A percentile compares a stretch with the other conserved stretches of the same genome.
Conservation (phyloP, 2,797 vertebrate species). For the Gadopsis bispinosus region DNA sequence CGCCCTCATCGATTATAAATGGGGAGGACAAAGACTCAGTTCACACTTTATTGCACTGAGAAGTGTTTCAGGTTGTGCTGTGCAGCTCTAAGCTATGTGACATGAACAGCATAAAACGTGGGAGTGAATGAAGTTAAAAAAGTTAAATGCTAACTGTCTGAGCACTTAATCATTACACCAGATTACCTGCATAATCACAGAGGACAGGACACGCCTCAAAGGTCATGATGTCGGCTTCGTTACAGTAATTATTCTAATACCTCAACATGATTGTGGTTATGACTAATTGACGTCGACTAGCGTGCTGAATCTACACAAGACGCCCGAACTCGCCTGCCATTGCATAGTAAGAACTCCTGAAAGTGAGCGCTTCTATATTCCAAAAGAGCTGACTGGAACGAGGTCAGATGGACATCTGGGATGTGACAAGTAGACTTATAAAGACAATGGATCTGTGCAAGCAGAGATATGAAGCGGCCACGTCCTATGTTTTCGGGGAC, state of each 20-base stretch:
- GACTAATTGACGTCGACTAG: conserved; percentile 21
- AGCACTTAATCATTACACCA: neutral
- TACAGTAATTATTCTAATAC: neutral
- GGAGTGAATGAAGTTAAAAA: too few species aligned
- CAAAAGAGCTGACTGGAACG: neutral
- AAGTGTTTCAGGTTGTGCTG: too few species aligned
- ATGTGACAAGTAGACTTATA: neutral
- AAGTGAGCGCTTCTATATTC: neutral
- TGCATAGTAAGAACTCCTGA: conserved; percentile 24
- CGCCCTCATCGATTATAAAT: too few species aligned
- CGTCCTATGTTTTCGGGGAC: neutral
- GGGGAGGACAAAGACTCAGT: too few species aligned
- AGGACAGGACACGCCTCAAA: too few species aligned
- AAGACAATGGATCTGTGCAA: neutral
- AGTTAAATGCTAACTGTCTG: too few species aligned
- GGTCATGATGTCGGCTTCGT: neutral
- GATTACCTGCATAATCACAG: too few species aligned
- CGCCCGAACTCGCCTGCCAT: neutral
- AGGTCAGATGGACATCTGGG: neutral
- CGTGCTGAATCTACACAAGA: neutral
- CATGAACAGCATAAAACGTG: too few species aligned
- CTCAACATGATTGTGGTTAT: neutral
- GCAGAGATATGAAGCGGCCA: neutral
- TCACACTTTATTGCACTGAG: too few species aligned
- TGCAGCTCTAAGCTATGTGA: neutral